These are phyloP conservation scores for Ramazzottius varieornatus DNA, from an alignment of 2,888 invertebrate species.

Conservation along the genomic window DNA sequence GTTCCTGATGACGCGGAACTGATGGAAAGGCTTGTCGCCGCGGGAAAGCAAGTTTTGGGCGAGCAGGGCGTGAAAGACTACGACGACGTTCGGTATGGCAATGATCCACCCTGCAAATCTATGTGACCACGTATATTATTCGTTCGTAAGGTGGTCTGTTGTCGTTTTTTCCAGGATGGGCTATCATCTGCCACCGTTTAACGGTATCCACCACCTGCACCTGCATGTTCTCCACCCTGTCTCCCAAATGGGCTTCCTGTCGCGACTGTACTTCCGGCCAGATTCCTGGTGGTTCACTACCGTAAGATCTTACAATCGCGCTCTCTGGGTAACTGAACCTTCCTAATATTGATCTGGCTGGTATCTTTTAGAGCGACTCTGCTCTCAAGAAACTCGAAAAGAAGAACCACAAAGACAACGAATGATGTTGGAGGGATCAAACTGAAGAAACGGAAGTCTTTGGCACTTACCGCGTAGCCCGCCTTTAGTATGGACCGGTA, in stretches of 20 bases:
- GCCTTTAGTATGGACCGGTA: no score
- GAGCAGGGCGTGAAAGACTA: constrained; percentile 24
- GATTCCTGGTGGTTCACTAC: constrained; percentile 54
- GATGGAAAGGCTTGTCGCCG: constrained; percentile 38
- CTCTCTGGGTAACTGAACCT: no score
- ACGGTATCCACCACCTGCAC: constrained; percentile 50
- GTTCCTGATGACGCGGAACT: constrained; percentile 10
- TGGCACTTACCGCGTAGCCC: no score
- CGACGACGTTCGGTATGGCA: constrained; percentile 11
- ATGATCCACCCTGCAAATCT: background rate
- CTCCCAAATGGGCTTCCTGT: constrained; percentile 40
- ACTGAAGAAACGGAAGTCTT: no score
- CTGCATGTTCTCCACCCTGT: constrained; percentile 57
- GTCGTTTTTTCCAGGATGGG: constrained; percentile 30
- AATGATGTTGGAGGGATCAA: no score
- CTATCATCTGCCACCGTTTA: constrained; percentile 75
- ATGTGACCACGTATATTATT: background rate
- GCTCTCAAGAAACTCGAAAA: no score
- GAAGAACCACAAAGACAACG: no score
- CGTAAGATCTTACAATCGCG: no score
- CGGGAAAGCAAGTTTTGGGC: constrained; percentile 28
- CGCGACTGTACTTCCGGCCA: constrained; percentile 39
- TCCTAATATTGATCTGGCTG: no score
- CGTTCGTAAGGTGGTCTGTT: background rate
- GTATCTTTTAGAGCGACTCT: no score